Evolutionary conservation across 2,888 invertebrate genomes (phyloP).

Genomic region (Girardia tigrina): DNA sequence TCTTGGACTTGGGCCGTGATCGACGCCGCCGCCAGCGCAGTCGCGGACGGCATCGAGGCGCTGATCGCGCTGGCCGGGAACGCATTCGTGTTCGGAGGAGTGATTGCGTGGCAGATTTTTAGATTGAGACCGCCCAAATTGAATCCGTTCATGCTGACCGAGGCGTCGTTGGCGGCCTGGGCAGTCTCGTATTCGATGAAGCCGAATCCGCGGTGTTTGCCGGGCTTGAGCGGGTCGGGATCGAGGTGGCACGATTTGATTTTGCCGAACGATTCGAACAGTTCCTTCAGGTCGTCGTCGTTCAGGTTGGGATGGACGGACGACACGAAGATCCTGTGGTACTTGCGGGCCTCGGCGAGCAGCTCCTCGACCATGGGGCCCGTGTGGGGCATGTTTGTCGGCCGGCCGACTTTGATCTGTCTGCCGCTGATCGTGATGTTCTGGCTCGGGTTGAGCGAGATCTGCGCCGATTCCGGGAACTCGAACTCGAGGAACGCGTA

Average conservation of each 20-base stretch:
- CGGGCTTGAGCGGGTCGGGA: constrained; percentile 71
- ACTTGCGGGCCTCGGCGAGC: constrained; percentile 89
- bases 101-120: constrained; percentile 78
- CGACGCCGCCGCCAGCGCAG: constrained; percentile 77
- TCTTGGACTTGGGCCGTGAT: constrained; percentile 88
- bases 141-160: constrained; percentile 95
- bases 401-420: constrained; percentile 84
- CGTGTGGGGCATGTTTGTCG: constrained; percentile 98
- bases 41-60: constrained; percentile 78
- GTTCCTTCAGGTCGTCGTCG: constrained; percentile 89
- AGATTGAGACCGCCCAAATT: constrained; percentile 89
- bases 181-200: constrained; percentile 90
- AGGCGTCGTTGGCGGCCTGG: constrained; percentile 83
- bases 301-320: constrained; percentile 91
- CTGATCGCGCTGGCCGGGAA: constrained; percentile 42
- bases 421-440: constrained; percentile 94
- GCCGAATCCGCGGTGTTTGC: constrained; percentile 69
- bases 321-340: constrained; percentile 90
- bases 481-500: constrained; percentile 99
- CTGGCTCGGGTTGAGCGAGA: constrained; percentile 97
- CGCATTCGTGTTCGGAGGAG: constrained; percentile 68
- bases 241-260: constrained; percentile 67
- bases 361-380: constrained; percentile 97
- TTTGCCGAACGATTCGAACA: constrained; percentile 95
- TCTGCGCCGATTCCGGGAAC: constrained; percentile 93